Evolutionary conservation across 2,888 invertebrate species (phyloP), one percentile per base, ranked within the genome.

Genomic region (Zele albiditarsus): DNA sequence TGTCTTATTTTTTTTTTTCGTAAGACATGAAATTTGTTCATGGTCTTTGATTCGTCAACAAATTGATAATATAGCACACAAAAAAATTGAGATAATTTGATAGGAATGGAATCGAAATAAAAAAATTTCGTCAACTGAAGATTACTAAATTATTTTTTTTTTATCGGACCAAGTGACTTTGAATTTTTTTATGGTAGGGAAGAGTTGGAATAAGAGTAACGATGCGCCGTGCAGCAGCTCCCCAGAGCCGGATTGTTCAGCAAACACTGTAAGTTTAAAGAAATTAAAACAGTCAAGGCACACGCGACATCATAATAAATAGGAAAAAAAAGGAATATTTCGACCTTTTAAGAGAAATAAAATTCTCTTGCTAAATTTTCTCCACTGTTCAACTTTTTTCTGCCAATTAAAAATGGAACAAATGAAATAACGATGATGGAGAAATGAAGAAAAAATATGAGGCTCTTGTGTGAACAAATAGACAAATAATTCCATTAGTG

Each of bases 221-320:
- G 88, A 81, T 81, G 86, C 16, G 63, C 82, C 85, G 82, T 85
- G 86, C 84, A 84, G 86, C 82, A 86, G 84, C 85, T 87, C 84
- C 79, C 87, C 85, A 83, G 82, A 84, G 83, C 85, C 72, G 85
- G 82, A 83, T 85, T 81, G 82, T 82, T 87, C 87, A 86, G 84
- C 84, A 84, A 86, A 87, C 58, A 89, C 89, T 89, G 89, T 87
- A 89, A 89, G 87, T 87, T 89, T 81, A 89, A 89, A 89, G 85
- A 89, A 87, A 89, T 89, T 89, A 89, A 89, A 89, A 89, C 84
- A 85, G 82, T 89, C 88, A 86, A 84, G 80, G 85, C 82, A 86
- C 77, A 80, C 76, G 78, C 69, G 81, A 79, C 74, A 77, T 53
- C 79, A 76, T 49, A 76, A 69, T 73, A 63, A 46, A 71, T 67